phyloP scores from a whole-genome alignment of 2,113 vertebrate species.

The Seriola quinqueradiata region DNA sequence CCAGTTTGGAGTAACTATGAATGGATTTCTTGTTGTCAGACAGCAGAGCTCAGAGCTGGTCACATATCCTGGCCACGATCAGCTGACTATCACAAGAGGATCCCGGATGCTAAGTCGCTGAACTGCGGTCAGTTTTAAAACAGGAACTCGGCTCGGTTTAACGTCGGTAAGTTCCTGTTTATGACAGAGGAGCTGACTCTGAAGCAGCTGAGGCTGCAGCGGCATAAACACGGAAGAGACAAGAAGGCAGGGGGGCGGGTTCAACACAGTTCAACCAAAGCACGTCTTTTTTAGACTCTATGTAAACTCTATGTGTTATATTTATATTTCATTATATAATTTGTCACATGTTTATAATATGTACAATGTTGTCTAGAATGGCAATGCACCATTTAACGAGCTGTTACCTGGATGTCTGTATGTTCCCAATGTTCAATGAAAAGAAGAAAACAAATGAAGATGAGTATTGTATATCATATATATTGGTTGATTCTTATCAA shows the following conservation, averaged over 20 bases:
- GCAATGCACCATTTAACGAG: no score
- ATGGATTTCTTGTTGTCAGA: background rate
- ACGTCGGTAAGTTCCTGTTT: background rate
- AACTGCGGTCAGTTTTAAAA: slow-evolving; percentile 53
- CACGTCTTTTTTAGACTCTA: no score
- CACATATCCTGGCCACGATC: slow-evolving; percentile 48
- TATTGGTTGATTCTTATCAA: no score
- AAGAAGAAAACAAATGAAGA: no score
- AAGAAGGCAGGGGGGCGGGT: background rate
- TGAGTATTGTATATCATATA: no score
- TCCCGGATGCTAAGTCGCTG: slow-evolving; percentile 44
- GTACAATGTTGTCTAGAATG: no score
- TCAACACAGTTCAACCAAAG: background rate
- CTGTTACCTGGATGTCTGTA: no score
- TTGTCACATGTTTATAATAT: no score
- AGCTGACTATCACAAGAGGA: slow-evolving; percentile 74
- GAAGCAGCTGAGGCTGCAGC: slow-evolving; percentile 14
- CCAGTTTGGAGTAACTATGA: background rate
- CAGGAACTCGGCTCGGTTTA: slow-evolving; percentile 8
- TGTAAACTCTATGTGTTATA: no score
- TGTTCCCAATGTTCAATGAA: no score
- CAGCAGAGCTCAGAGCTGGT: background rate
- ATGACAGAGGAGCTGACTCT: slow-evolving; percentile 23
- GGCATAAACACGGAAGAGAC: slow-evolving; percentile 62
- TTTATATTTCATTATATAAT: no score